Conservation (phyloP, 2,888 invertebrate species). For the Sicus ferrugineus region DNA sequence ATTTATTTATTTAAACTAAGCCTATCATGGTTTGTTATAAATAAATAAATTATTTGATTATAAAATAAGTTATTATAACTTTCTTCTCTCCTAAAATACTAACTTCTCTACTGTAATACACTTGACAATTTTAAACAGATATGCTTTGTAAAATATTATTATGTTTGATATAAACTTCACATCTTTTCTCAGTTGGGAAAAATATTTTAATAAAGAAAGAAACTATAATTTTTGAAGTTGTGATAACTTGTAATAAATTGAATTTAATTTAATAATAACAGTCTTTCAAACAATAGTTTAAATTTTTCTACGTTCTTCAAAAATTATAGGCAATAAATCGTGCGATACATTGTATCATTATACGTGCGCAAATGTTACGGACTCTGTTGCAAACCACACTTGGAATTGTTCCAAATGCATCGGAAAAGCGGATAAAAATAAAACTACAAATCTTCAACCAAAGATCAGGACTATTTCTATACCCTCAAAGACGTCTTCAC, state of each 20-base stretch:
- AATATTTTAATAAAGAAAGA: neutral
- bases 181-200: neutral
- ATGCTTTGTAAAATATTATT: neutral
- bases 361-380: neutral
- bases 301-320: neutral
- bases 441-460: neutral
- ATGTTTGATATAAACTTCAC: neutral
- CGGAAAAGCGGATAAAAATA: neutral
- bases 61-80: no score
- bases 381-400: neutral
- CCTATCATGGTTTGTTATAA: constrained; percentile 1
- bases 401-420: constrained; percentile 1
- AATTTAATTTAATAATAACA: neutral
- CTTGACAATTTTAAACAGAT: neutral
- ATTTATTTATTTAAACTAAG: no score
- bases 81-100: neutral
- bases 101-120: neutral
- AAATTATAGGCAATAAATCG: neutral
- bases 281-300: neutral
- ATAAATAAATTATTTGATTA: neutral
- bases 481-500: neutral
- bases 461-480: neutral
- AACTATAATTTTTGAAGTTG: neutral
- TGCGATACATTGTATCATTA: neutral
- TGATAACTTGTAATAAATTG: no score